phyloP scores from a whole-genome alignment of 2,113 vertebrate species.

The Cygnus atratus region DNA sequence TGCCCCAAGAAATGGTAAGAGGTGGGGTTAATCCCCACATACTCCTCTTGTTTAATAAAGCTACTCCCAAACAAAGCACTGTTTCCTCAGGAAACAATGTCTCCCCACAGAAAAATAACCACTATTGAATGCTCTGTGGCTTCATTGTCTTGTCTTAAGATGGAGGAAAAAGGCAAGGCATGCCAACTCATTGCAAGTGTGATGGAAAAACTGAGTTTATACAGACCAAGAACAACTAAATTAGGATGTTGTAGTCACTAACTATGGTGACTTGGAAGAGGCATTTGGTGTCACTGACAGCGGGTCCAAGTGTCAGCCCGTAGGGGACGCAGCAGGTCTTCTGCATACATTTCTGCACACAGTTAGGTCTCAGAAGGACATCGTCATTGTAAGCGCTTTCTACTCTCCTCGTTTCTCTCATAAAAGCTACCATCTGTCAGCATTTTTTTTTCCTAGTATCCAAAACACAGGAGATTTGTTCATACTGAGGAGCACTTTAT shows the following conservation, averaged over 20 bases:
- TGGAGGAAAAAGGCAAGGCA: not conserved
- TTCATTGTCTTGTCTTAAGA: conserved; percentile 17
- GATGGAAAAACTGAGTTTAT: conserved; percentile 26
- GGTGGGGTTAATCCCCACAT: not conserved
- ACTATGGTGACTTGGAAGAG: not conserved
- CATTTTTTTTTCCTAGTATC: not conserved
- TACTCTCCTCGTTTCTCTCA: not conserved
- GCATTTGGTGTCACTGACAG: not conserved
- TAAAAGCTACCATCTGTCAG: not conserved
- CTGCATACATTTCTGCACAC: not conserved
- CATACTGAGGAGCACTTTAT: not conserved
- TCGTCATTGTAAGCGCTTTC: not conserved
- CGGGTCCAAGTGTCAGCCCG: not conserved
- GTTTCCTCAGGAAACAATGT: not conserved
- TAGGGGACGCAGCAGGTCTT: not conserved
- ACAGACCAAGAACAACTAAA: not conserved
- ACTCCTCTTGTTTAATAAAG: not conserved
- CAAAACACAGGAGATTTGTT: not conserved
- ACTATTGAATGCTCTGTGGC: conserved; percentile 6
- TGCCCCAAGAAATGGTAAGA: not conserved
- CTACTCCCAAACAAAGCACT: not conserved
- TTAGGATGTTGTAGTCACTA: not conserved
- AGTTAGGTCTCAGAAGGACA: not conserved
- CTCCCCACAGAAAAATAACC: not conserved
- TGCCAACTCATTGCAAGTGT: not conserved